Evolutionary conservation across 2,888 invertebrate species (phyloP).

Genomic region (Nycteola revayana): DNA sequence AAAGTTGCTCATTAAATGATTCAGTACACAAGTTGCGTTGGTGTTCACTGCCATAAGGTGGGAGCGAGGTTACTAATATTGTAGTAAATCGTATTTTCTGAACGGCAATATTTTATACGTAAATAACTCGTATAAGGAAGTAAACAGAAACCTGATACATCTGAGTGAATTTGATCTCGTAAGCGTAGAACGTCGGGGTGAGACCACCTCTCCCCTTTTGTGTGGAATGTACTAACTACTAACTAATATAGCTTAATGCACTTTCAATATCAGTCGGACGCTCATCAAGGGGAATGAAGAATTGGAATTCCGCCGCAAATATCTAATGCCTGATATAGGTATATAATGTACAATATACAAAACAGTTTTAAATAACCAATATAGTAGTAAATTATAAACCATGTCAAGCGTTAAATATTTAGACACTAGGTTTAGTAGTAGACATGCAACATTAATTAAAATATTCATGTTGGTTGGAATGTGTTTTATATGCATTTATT

Average conservation of each 20-base stretch:
- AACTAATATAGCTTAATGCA: conserved; percentile 72
- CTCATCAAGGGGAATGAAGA: conserved; percentile 46
- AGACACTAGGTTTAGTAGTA: too few species aligned
- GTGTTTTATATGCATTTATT: too few species aligned
- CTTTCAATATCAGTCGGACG: conserved; percentile 53
- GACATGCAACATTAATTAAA: too few species aligned
- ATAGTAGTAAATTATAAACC: too few species aligned
- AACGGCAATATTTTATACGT: conserved; percentile 1
- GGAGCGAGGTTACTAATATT: conserved; percentile 19
- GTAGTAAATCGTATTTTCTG: conserved; percentile 9
- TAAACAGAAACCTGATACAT: conserved; percentile 17
- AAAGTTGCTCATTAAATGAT: conserved; percentile 44
- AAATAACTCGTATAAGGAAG: conserved; percentile 4
- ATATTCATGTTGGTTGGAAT: too few species aligned
- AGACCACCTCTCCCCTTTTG: conserved; percentile 29
- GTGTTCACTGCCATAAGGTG: conserved; percentile 41
- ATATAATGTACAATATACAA: too few species aligned
- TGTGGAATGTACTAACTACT: conserved; percentile 53
- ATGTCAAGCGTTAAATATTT: too few species aligned
- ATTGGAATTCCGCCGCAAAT: too few species aligned
- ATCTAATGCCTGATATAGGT: too few species aligned
- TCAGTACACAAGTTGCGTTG: conserved; percentile 40
- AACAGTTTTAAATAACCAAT: too few species aligned
- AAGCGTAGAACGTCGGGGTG: conserved; percentile 11
- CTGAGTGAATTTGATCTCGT: conserved; percentile 13